Base-by-base conservation (phyloP, 2,888 invertebrate species). In the Agonum fuliginosum region DNA sequence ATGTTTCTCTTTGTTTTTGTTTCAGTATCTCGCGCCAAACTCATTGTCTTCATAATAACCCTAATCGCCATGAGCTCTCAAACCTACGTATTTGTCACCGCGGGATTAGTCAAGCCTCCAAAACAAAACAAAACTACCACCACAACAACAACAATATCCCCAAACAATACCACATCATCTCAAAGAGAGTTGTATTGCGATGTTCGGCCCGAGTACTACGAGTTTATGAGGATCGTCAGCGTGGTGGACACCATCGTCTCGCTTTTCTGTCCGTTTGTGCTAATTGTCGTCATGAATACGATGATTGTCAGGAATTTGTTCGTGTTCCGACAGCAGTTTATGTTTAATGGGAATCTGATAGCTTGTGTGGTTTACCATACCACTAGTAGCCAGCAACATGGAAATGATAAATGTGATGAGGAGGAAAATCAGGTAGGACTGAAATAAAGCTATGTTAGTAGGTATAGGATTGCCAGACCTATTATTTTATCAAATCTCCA, bases 251-350 rank as follows among this genome's bases (percentile, higher is more conserved):
- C 89, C 22, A 83, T 91, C n/a, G 85, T 89, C 0, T 91, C 92
- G 0, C 86, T 92, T n/a, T 88, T 92, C 46, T 85, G 90, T 6
- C 92, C 93, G 0, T 87, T 91, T 37, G 83, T 89, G 0, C 85
- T 91, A 58, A 91, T 92, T 78, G 87, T 91, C 34, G 87, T 89
- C 51, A 91, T 92, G 89, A 92, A 92, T 82, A 86, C 89, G 0
- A 89, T 91, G 88, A 92, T 93, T 65, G 90, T 89, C 43, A 84
- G 88, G 46, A 89, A 89, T 81, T 83, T 90, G 37, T 82, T 89
- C 65, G 83, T 84, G 74, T 90, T 90, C 80, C 86, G 88, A 43
- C 85, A 86, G 46, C 83, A 86, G 48, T 88, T 89, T 81, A 14
- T 46, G 30, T 30, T 62, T 17, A 27, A 30, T 62, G 30, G 58